Evolutionary conservation across 2,113 vertebrate species (phyloP), one percentile per base, ranked within the genome.

Genomic region (Pontoporia blainvillei): DNA sequence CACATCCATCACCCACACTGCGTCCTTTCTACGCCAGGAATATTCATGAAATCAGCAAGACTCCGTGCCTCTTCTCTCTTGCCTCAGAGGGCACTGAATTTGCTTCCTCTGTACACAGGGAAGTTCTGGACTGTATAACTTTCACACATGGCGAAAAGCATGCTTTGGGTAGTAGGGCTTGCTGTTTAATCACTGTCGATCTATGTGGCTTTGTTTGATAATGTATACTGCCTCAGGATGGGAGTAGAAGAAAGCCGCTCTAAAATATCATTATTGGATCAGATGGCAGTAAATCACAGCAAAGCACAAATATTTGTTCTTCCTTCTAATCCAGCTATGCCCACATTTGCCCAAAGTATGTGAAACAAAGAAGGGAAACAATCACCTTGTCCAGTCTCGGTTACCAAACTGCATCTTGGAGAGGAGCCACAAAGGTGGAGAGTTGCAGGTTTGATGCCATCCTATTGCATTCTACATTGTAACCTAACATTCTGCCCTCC

Each of bases 401-500:
- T 49, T 7, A 21, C n/a, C n/a, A 13, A 34, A 10, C 6, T 44
- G 29, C 10, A 3, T 41, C 66, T 71, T 41, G 12, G n/a, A 23
- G 18, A 57, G 21, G 11, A 2, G 11, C 4, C 34, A 3, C 3
- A 2, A 0, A 78, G 27, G 31, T 6, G 39, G 39, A 39, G 13
- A 15, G 7, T 23, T 1, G 41, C 49, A 44, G 62, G 62, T 93
- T 10, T 83, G 69, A 93, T 92, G 94, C 85, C 27, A 57, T 67
- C 83, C 84, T 57, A 90, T 75, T 1, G 8, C 23, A 8, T 15
- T 29, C 20, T 1, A 3, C 2, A 0, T 36, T 41, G 12, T 29
- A 10, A 34, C n/a, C 59, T 3, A 3, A 54, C 2, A 8, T 3
- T 3, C 7, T 6, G 1, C n/a, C 2, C 0, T 20, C 8, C 6